These are phyloP conservation scores for Lamellibrachia columna DNA, from an alignment of 2,888 invertebrate species.

Conservation along the genomic window DNA sequence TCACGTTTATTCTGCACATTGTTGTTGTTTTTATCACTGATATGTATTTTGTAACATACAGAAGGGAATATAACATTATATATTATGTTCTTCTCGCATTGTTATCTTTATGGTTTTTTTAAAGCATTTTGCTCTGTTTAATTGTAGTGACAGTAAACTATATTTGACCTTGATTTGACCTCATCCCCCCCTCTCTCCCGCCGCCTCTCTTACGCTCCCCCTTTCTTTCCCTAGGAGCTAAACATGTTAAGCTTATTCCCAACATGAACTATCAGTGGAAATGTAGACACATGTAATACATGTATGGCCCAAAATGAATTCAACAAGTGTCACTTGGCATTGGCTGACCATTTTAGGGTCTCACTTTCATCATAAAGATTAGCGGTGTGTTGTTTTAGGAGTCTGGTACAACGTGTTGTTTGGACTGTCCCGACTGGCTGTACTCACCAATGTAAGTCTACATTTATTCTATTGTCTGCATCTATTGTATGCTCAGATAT, in stretches of 20 bases:
- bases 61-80: neutral
- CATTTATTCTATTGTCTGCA: neutral
- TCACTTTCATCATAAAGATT: neutral
- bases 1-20: neutral
- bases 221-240: no score
- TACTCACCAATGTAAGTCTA: slow-evolving; percentile 88
- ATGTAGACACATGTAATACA: neutral
- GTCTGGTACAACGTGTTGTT: slow-evolving; percentile 94
- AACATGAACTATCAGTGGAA: neutral
- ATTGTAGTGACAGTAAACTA: neutral
- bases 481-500: neutral
- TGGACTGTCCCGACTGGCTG: slow-evolving; percentile 89
- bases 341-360: neutral
- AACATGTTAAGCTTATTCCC: no score
- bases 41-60: neutral
- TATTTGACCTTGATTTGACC: neutral
- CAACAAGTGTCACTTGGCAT: neutral
- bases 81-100: no score
- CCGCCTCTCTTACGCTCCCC: neutral
- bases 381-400: slow-evolving; percentile 50
- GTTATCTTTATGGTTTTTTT: neutral
- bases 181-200: neutral
- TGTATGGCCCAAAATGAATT: neutral
- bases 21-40: neutral
- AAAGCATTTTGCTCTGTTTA: neutral